A percentile compares a stretch with the other conserved stretches of the same genome.
Evolutionary conservation across 2,797 vertebrate genomes (phyloP).

Genomic region (Denticeps clupeoides): DNA sequence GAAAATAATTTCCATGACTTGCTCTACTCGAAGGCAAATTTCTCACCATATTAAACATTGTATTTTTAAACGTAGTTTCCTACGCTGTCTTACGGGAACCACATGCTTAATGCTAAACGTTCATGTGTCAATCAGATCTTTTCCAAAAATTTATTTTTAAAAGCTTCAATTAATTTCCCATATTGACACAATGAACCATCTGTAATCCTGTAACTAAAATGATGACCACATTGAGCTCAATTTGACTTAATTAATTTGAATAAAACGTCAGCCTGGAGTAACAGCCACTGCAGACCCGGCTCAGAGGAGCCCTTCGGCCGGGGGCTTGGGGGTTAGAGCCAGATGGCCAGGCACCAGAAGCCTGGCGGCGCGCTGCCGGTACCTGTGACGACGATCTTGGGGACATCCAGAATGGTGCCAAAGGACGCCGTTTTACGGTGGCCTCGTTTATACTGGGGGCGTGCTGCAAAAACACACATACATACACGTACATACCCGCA

Average conservation of each 20-base stretch:
- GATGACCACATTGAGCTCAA: not conserved
- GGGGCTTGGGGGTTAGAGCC: conserved; percentile 23
- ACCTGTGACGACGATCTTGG: conserved; percentile 99
- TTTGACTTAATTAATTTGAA: too few species aligned
- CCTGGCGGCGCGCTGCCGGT: conserved; percentile 67
- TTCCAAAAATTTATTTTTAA: too few species aligned
- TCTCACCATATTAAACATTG: too few species aligned
- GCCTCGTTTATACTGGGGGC: conserved; percentile 89
- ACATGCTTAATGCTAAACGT: too few species aligned
- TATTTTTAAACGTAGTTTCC: too few species aligned
- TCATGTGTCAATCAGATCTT: too few species aligned
- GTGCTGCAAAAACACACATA: conserved; percentile 96
- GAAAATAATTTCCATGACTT: too few species aligned
- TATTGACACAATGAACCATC: too few species aligned
- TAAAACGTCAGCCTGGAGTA: conserved; percentile 48
- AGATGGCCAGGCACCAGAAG: conserved; percentile 58
- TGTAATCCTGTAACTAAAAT: too few species aligned
- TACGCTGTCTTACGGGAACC: too few species aligned
- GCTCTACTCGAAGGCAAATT: too few species aligned
- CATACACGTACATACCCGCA: conserved; percentile 58
- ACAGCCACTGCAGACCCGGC: conserved; percentile 39
- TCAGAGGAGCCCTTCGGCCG: conserved; percentile 30
- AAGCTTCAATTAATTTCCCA: too few species aligned
- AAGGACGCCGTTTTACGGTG: conserved; percentile 99
- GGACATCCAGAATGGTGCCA: conserved; percentile 99